These are phyloP conservation scores for Coluber constrictor DNA, from an alignment of 2,797 vertebrate species.

Conservation along the genomic window DNA sequence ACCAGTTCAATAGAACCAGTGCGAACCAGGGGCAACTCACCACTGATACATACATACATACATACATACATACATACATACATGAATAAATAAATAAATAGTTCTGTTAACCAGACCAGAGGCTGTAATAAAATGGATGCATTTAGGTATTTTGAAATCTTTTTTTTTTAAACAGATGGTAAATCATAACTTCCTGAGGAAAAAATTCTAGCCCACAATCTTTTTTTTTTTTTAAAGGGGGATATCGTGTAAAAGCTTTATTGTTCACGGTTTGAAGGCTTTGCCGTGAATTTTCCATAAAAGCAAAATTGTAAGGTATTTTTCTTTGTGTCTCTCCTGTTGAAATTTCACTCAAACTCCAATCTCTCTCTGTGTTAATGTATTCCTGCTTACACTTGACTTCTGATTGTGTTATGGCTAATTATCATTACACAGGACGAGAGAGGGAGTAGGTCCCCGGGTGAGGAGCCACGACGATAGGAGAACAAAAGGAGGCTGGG, in stretches of 20 bases:
- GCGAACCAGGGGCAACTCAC: too few relatives aligned
- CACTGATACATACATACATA: too few relatives aligned
- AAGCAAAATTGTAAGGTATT: constrained; percentile 49
- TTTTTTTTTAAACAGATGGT: not conserved
- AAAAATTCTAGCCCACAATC: not conserved
- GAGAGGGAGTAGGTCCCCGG: constrained; percentile 79
- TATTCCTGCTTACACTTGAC: constrained; percentile 94
- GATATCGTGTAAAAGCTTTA: not conserved
- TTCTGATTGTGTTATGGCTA: constrained; percentile 94
- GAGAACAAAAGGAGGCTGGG: constrained; percentile 86
- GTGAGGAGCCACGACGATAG: constrained; percentile 71
- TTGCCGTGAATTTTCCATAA: constrained; percentile 38
- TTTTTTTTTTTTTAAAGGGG: not conserved
- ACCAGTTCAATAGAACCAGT: too few relatives aligned
- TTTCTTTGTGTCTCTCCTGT: constrained; percentile 74
- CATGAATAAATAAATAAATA: not conserved
- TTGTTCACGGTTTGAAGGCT: constrained; percentile 28
- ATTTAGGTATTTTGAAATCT: not conserved
- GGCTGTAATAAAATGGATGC: not conserved
- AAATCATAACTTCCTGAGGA: not conserved
- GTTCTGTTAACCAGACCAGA: not conserved
- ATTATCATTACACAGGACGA: constrained; percentile 89
- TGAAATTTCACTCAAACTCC: constrained; percentile 66
- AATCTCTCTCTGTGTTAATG: constrained; percentile 95
- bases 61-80: too few relatives aligned